phyloP scores from a whole-genome alignment of 2,888 invertebrate species.

The Sinelater perroti region DNA sequence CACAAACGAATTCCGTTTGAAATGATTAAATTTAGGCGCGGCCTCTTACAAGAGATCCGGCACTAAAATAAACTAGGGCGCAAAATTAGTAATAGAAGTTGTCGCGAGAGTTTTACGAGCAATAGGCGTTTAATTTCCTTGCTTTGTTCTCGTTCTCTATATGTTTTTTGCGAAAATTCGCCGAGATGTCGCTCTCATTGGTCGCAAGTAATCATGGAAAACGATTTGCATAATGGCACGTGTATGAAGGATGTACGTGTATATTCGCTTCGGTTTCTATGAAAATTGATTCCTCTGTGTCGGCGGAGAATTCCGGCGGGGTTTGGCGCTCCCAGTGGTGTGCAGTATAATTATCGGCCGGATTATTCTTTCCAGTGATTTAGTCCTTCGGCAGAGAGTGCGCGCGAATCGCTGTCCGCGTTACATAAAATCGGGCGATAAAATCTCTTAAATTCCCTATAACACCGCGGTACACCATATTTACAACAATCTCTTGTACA shows the following conservation, averaged over 20 bases:
- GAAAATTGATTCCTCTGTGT: background rate
- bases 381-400: slow-evolving; percentile 10
- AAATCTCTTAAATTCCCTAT: slow-evolving; percentile 26
- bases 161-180: too few relatives aligned
- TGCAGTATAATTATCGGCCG: background rate
- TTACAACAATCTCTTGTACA: slow-evolving; percentile 28
- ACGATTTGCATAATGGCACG: too few relatives aligned
- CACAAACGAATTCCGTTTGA: slow-evolving; percentile 10
- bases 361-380: slow-evolving; percentile 14
- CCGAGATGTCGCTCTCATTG: too few relatives aligned
- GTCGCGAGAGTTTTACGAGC: too few relatives aligned
- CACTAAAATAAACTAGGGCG: slow-evolving; percentile 5
- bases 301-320: background rate
- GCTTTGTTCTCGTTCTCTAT: too few relatives aligned
- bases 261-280: too few relatives aligned
- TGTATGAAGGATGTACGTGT: background rate
- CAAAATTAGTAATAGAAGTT: background rate
- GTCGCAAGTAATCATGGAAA: too few relatives aligned
- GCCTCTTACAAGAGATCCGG: background rate
- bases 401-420: slow-evolving; percentile 16
- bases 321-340: background rate
- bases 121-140: too few relatives aligned
- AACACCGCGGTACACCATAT: slow-evolving; percentile 25
- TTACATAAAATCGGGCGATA: slow-evolving; percentile 30
- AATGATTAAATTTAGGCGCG: slow-evolving; percentile 8